phyloP scores from a whole-genome alignment of 2,888 invertebrate species.

The Leucoma salicis region DNA sequence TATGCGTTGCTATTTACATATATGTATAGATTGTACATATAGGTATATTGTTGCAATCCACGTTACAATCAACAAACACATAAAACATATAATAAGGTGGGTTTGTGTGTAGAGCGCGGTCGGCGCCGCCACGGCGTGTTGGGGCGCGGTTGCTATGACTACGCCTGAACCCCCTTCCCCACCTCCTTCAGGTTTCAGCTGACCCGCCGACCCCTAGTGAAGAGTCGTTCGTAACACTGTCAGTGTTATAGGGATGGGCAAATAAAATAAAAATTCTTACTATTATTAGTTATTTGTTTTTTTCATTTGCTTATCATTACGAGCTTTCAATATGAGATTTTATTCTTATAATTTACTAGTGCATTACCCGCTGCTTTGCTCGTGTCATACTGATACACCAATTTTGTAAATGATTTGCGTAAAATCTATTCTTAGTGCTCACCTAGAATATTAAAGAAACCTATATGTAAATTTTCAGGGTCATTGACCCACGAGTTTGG shows the following conservation, averaged over 20 bases:
- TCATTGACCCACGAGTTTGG: too few species aligned
- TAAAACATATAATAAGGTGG: constrained; percentile 61
- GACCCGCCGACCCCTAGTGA: constrained; percentile 76
- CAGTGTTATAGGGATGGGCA: constrained; percentile 51
- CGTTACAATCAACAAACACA: constrained; percentile 62
- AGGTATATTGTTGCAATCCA: constrained; percentile 48
- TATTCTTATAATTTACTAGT: too few species aligned
- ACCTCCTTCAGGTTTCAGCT: constrained; percentile 55
- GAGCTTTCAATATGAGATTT: too few species aligned
- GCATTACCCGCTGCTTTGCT: too few species aligned
- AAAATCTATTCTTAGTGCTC: too few species aligned
- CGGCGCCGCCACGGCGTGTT: constrained; percentile 79
- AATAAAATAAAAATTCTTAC: constrained; percentile 16
- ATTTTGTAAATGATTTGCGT: too few species aligned
- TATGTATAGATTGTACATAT: constrained; percentile 18
- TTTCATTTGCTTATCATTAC: background rate
- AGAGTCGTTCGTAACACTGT: constrained; percentile 64
- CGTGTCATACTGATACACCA: too few species aligned
- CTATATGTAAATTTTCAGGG: too few species aligned
- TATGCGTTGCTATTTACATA: constrained; percentile 29
- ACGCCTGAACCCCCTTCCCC: constrained; percentile 51
- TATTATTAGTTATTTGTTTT: background rate
- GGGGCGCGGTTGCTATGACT: constrained; percentile 69
- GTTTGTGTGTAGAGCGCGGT: constrained; percentile 51
- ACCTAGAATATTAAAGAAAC: too few species aligned